A percentile compares a stretch with the other conserved stretches of the same genome.
Conservation (phyloP, 2,888 invertebrate genomes). For the Bellardia bayeri region DNA sequence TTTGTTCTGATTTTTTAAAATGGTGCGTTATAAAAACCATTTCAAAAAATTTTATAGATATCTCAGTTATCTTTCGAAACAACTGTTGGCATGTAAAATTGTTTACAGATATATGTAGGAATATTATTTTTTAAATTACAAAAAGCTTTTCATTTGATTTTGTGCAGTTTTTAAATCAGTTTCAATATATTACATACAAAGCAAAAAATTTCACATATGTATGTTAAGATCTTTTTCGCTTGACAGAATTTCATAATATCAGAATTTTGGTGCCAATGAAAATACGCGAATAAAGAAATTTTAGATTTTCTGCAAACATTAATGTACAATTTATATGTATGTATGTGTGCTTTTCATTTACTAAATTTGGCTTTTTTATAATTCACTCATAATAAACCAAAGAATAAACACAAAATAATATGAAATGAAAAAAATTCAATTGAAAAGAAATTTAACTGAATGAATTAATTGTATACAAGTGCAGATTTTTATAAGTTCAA, state of each 20-base stretch:
- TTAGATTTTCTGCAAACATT: not conserved
- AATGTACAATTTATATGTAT: not conserved
- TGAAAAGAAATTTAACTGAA: conserved; percentile 37
- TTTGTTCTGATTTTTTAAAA: too few species aligned
- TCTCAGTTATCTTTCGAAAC: too few species aligned
- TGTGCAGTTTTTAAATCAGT: too few species aligned
- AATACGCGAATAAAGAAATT: not conserved
- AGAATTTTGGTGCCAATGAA: not conserved
- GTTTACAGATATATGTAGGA: too few species aligned
- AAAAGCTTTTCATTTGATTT: not conserved
- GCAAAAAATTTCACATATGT: not conserved
- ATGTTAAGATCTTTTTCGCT: not conserved
- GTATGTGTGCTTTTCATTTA: not conserved
- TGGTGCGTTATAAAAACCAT: too few species aligned
- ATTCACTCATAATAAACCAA: conserved; percentile 4
- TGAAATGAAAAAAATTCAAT: conserved; percentile 32
- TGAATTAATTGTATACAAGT: conserved; percentile 49
- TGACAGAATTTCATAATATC: not conserved
- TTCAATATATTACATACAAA: not conserved
- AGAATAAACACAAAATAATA: conserved; percentile 11
- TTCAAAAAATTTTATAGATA: too few species aligned
- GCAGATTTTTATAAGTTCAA: conserved; percentile 52
- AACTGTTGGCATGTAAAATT: too few species aligned
- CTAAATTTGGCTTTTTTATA: conserved; percentile 5
- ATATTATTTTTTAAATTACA: too few species aligned